These are phyloP conservation scores for Vultur gryphus DNA, from an alignment of 2,797 vertebrate genomes.

Conservation along the genomic window DNA sequence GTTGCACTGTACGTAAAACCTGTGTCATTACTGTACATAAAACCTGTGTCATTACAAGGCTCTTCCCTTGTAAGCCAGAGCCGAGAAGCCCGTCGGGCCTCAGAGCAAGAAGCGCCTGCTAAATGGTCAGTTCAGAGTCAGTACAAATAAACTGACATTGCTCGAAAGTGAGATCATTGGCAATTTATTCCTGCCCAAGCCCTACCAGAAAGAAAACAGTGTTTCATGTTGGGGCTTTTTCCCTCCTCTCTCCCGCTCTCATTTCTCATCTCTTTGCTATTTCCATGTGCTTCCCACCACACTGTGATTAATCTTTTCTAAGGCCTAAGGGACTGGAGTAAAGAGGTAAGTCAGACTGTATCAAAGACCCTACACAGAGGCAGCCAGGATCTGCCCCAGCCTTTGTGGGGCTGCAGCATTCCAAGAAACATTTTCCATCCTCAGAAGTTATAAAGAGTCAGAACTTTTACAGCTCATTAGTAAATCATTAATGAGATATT, in stretches of 20 bases:
- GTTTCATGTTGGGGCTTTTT: slow-evolving; percentile 70
- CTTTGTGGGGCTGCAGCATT: slow-evolving; percentile 54
- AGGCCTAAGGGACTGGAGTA: slow-evolving; percentile 61
- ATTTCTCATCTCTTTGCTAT: slow-evolving; percentile 66
- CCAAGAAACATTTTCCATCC: slow-evolving; percentile 60
- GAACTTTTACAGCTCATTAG: slow-evolving; percentile 60
- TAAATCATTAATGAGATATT: slow-evolving; percentile 65
- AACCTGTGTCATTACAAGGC: neutral
- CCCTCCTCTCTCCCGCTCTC: slow-evolving; percentile 66
- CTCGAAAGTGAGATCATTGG: slow-evolving; percentile 76
- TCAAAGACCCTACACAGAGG: slow-evolving; percentile 71
- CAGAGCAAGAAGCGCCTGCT: slow-evolving; percentile 51
- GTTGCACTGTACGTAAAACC: neutral
- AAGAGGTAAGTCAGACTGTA: slow-evolving; percentile 61
- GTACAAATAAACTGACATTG: slow-evolving; percentile 73
- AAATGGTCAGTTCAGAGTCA: slow-evolving; percentile 71
- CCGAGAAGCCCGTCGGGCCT: neutral
- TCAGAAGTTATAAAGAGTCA: slow-evolving; percentile 46
- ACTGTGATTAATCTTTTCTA: slow-evolving; percentile 72
- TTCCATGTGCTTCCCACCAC: slow-evolving; percentile 69
- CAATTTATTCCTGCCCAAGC: slow-evolving; percentile 70
- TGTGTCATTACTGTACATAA: neutral
- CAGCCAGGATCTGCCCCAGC: slow-evolving; percentile 54
- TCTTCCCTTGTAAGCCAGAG: slow-evolving; percentile 47
- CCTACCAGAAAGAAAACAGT: slow-evolving; percentile 78